These are phyloP conservation scores for Rotaria socialis DNA, from an alignment of 2,888 invertebrate species.

Conservation along the genomic window DNA sequence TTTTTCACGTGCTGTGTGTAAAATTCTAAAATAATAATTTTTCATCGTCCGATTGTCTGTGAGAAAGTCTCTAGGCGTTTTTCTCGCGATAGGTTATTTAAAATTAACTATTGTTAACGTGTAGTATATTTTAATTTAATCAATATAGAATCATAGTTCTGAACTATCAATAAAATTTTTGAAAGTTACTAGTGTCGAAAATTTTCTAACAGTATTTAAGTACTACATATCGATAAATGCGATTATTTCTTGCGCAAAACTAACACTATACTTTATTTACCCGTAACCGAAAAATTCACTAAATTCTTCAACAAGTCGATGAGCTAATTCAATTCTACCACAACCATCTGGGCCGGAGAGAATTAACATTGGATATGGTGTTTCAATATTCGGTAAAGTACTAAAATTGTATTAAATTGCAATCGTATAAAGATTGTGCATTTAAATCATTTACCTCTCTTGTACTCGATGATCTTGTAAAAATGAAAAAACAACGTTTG, in stretches of 20 bases:
- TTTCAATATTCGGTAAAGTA: constrained; percentile 58
- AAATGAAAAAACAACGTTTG: constrained; percentile 58
- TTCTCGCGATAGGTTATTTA: too few relatives aligned
- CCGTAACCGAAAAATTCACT: constrained; percentile 59
- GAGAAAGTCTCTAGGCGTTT: too few relatives aligned
- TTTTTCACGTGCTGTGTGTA: constrained; percentile 40
- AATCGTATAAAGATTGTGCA: constrained; percentile 45
- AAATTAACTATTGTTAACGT: too few relatives aligned
- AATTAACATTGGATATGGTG: constrained; percentile 59
- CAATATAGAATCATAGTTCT: too few relatives aligned
- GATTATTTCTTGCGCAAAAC: too few relatives aligned
- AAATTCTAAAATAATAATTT: constrained; percentile 9
- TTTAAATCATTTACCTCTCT: constrained; percentile 49
- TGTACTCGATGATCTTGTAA: constrained; percentile 53
- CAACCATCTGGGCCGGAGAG: constrained; percentile 59
- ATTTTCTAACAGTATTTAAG: too few relatives aligned
- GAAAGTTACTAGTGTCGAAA: too few relatives aligned
- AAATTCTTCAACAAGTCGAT: constrained; percentile 58
- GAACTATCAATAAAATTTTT: too few relatives aligned
- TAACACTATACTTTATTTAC: constrained; percentile 48
- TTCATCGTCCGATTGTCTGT: too few relatives aligned
- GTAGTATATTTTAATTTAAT: too few relatives aligned
- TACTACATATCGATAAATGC: too few relatives aligned
- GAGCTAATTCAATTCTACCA: constrained; percentile 56
- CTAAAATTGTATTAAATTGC: constrained; percentile 49